A percentile compares a stretch with the other conserved stretches of the same genome.
phyloP scores from a whole-genome alignment of 2,888 invertebrate genomes.

The Heliconius cydno region DNA sequence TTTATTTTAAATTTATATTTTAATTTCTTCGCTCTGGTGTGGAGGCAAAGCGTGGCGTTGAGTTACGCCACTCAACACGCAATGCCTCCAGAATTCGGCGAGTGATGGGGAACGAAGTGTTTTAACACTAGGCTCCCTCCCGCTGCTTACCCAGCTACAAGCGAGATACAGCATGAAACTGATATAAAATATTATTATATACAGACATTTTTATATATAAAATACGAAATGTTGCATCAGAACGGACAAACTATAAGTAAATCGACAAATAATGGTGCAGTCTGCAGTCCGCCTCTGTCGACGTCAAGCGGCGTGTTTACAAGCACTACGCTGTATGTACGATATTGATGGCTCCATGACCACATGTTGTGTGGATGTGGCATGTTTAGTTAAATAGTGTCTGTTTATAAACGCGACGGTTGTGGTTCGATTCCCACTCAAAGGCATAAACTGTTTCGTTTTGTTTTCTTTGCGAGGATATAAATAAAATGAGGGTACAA shows the following conservation, averaged over 20 bases:
- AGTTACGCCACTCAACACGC: background rate
- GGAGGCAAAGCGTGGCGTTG: background rate
- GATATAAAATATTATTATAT: no score
- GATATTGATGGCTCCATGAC: slow-evolving; percentile 47
- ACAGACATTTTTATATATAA: background rate
- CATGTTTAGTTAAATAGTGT: slow-evolving; percentile 15
- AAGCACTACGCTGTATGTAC: slow-evolving; percentile 51
- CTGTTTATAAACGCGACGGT: background rate
- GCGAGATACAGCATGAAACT: background rate
- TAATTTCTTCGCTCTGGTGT: background rate
- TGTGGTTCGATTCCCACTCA: background rate
- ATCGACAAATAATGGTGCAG: slow-evolving; percentile 13
- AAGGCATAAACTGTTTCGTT: no score
- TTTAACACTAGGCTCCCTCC: background rate
- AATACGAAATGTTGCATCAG: background rate
- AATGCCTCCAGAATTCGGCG: background rate
- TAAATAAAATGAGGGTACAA: no score
- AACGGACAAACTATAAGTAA: slow-evolving; percentile 8
- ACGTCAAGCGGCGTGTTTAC: slow-evolving; percentile 54
- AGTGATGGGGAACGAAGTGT: background rate
- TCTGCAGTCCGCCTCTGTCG: slow-evolving; percentile 51
- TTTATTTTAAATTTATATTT: background rate
- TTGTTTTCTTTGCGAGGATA: no score
- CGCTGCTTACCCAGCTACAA: background rate
- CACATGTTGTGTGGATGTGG: slow-evolving; percentile 38